phyloP scores from a whole-genome alignment of 2,797 vertebrate genomes.

The Scolopax bukidnonensis region DNA sequence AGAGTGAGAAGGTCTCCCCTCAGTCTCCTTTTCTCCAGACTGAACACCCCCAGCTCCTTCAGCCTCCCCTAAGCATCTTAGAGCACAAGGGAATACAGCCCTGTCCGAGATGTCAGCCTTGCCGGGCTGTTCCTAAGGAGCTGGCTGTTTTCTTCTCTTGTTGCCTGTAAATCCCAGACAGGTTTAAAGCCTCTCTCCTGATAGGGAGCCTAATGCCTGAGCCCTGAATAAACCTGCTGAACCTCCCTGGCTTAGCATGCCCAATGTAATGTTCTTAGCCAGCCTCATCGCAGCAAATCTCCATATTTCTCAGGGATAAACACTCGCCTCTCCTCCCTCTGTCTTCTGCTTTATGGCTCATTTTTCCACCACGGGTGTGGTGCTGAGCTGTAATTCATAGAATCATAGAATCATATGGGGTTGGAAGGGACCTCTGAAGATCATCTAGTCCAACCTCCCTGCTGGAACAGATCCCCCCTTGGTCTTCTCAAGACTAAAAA shows the following conservation, averaged over 20 bases:
- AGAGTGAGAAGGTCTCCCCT: too few species aligned
- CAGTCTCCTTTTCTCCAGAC: too few species aligned
- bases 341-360: not conserved
- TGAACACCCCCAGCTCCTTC: too few species aligned
- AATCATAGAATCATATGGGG: too few species aligned
- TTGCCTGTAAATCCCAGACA: constrained; percentile 10
- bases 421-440: too few species aligned
- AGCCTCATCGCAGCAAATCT: constrained; percentile 42
- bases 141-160: not conserved
- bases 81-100: not conserved
- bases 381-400: not conserved
- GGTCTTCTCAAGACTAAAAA: too few species aligned
- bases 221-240: constrained; percentile 25
- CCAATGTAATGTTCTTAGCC: constrained; percentile 16
- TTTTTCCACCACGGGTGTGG: not conserved
- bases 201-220: constrained; percentile 14
- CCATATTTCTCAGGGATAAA: constrained; percentile 40
- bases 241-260: not conserved
- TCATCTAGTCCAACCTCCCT: too few species aligned
- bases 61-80: not conserved
- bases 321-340: constrained; percentile 28
- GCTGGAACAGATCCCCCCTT: too few species aligned
- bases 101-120: not conserved
- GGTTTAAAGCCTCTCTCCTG: not conserved
- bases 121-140: not conserved